Base-by-base conservation (phyloP, 1,140 invertebrate species). In the Drosophila lacertosa region DNA sequence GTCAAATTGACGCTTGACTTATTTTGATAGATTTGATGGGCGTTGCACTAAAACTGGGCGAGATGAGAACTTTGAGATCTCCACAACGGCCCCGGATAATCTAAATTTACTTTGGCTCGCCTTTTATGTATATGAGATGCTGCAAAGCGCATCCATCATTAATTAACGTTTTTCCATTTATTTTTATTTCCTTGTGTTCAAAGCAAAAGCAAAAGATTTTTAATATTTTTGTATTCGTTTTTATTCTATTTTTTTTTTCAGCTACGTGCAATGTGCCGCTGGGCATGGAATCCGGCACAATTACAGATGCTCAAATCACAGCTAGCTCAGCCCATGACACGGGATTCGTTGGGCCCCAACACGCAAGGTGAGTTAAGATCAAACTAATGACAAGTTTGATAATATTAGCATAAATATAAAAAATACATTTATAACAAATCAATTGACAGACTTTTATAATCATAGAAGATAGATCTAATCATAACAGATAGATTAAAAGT, bases 301-400 rank as follows among this genome's bases (percentile, higher is more conserved):
- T 98, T 86, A 94, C 95, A 64, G 96, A 98, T 92, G 93, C 94
- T 82, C 95, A 96, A 89, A 96, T 98, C 77, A 95, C 95, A 26
- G 97, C 97, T 64, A 97, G 96, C 82, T 97, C 97, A 44, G 97
- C 97, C 40, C 97, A 97, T 92, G 96, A 98, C 92, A 94, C 95
- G 71, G 96, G 96, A 90, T 97, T 96, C 82, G 97, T 98, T 62
- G 97, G 97, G 40, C 97, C 97, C 13, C 96, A 97, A 91, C 97
- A 97, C 92, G 97, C 96, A 84, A 95, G 97, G 97, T 98, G 93
- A 93, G 79, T 74, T 33, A 13, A 13, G 11, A 26, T 7, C n/a
- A 39, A 15, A 15, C 3, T 26, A n/a, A n/a, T n/a, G n/a, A n/a
- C n/a, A n/a, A n/a, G n/a, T n/a, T n/a, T n/a, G n/a, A n/a, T n/a